Evolutionary conservation across 1,140 invertebrate species (phyloP), one percentile per base, ranked within the genome.

Genomic region (Pseudomyrmex dendroicus): DNA sequence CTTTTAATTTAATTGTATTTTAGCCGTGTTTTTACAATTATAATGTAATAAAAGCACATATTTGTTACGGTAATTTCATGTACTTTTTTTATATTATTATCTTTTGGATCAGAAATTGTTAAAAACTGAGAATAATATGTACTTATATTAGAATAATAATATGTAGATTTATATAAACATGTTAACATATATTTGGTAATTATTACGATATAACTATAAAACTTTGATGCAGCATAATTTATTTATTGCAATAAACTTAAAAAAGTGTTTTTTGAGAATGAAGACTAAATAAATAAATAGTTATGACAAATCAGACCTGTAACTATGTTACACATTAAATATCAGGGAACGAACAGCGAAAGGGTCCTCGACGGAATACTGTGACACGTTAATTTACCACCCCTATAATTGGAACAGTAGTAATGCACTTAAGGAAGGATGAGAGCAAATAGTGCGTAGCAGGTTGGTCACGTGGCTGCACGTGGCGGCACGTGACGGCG

Each of bases 401-500:
- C 72, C 78, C 20, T 61, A 73, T 90, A 90, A 90, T 90, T 86
- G 89, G 84, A 90, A 80, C 72, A 46, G 86, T 84, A 86, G 89
- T 89, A 89, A 90, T 90, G 77, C 89, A 90, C 83, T 90, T 87
- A 90, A 89, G 87, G 83, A 85, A 84, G 80, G 85, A 89, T 85
- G 88, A 87, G 89, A 88, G 90, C 56, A 86, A 89, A 91, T 85
- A 77, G 80, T 67, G 89, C 80, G 87, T 72, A 89, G 88, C 89
- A 91, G 86, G 83, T 92, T 86, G 86, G 89, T 82, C 91, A 88
- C 91, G 90, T 91, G 92, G 72, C 82, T n/a, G 80, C 93, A 92
- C 93, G 93, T 91, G 93, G 82, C 90, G 89, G 84, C 93, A 89
- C 93, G 93, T 92, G 93, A 77, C 88, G 74, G 46, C 85, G 84